Base-by-base conservation (phyloP, 1,140 invertebrate genomes). In the Ladona fulva region DNA sequence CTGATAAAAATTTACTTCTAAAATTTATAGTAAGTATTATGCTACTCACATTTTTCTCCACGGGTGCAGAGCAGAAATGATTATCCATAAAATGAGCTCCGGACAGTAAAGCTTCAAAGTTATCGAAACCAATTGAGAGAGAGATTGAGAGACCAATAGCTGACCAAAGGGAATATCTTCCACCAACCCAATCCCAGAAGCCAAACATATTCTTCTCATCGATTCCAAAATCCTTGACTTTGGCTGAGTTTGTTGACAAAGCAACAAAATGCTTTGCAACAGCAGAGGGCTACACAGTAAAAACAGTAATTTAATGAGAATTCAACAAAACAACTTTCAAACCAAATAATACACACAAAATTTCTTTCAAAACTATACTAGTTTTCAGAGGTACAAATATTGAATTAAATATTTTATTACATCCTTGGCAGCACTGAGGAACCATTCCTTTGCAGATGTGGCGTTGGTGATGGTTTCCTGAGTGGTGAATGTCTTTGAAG, bases 181-280 rank as follows among this genome's bases (percentile, higher is more conserved):
- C 98, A 75, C 98, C 98, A 78, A 99, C 98, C 97, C 97, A 99
- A 87, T 99, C 98, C 98, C 98, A 99, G 86, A 99, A 99, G 75
- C 93, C 97, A 88, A 99, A 99, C 96, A 99, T 99, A 84, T 99
- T 99, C 78, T 93, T 92, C 80, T 95, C 90, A 85, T 98, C 93
- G 81, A 99, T 99, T 25, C 98, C 98, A 87, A 99, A 99, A 78
- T 95, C 96, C 42, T 92, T 94, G 0, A 98, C 97, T 87, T 98
- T 97, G 78, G 91, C 87, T 75, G 86, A 91, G 85, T 99, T 99
- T 0, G 98, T 99, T 12, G 97, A 99, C 3, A 99, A 85, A 37
- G 98, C 98, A 12, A 99, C 97, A 87, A 99, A 99, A 87, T 99
- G 98, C 83, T 96, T 97, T 3, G 95, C 94, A 22, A 99, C 96